A percentile compares a stretch with the other conserved stretches of the same genome.
Conservation (phyloP, 1,140 invertebrate species). For the Semibalanus balanoides region DNA sequence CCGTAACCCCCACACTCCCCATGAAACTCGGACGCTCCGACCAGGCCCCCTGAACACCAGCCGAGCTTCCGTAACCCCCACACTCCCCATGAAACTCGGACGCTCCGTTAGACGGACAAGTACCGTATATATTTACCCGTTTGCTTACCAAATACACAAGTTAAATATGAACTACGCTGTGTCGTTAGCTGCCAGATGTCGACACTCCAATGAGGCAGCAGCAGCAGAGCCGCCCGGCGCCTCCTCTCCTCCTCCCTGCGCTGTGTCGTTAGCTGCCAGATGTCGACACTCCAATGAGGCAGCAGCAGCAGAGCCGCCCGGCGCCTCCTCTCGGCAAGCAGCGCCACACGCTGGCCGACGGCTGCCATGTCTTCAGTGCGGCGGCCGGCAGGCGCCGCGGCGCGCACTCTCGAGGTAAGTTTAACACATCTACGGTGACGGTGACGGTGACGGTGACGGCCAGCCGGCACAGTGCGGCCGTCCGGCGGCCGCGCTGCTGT, state of each 20-base stretch:
- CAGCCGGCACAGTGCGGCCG: too few relatives aligned
- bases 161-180: neutral
- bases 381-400: too few relatives aligned
- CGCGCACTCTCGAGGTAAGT: neutral
- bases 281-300: neutral
- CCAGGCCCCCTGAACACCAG: too few relatives aligned
- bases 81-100: too few relatives aligned
- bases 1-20: too few relatives aligned
- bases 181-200: neutral
- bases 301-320: too few relatives aligned
- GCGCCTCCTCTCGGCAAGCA: too few relatives aligned
- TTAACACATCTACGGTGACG: neutral
- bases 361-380: too few relatives aligned
- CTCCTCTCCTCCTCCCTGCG: too few relatives aligned
- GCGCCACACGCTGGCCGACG: too few relatives aligned
- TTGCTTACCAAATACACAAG: neutral
- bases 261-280: neutral
- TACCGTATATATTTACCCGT: conserved; percentile 1
- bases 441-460: neutral
- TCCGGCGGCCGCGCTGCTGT: neutral
- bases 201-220: neutral
- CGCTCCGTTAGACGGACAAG: neutral
- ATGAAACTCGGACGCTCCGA: neutral
- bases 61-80: too few relatives aligned
- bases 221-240: too few relatives aligned